A percentile compares a stretch with the other conserved stretches of the same genome.
These are phyloP conservation scores for Petroica traversi DNA, from an alignment of 2,113 vertebrate genomes.

Conservation along the genomic window DNA sequence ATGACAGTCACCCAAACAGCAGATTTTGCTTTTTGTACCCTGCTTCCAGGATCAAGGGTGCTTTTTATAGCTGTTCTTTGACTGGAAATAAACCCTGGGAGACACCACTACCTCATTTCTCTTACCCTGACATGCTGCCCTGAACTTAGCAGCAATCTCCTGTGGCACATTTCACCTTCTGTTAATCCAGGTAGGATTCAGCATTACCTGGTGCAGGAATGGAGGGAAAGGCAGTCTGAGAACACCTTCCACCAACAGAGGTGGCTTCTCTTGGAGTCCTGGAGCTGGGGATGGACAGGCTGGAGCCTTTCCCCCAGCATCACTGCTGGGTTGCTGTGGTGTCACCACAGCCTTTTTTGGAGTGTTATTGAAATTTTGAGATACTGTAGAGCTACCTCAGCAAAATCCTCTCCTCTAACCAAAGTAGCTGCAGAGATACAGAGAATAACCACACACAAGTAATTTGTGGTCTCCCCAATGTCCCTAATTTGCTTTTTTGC, in stretches of 20 bases:
- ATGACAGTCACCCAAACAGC: constrained; percentile 12
- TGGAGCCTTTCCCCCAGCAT: rapidly evolving
- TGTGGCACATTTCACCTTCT: neutral
- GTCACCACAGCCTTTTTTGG: neutral
- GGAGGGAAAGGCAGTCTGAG: neutral
- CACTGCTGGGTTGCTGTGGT: neutral
- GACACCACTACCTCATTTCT: neutral
- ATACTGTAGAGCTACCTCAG: neutral
- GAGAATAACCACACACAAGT: neutral
- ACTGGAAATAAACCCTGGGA: neutral
- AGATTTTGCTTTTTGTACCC: neutral
- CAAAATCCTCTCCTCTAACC: neutral
- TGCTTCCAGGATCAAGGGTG: neutral
- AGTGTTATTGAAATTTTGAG: neutral
- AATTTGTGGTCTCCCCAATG: neutral
- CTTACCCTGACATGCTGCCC: neutral
- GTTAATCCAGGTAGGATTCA: neutral
- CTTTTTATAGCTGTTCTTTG: neutral
- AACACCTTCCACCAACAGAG: neutral
- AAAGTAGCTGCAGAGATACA: neutral
- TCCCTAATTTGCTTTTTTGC: neutral
- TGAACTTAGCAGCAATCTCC: neutral
- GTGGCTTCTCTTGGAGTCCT: neutral
- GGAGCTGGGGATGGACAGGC: neutral
- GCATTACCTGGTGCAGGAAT: neutral